Evolutionary conservation across 64 coral and sea anemone genomes (phyloP).

Genomic region (Pocillopora damicornis): DNA sequence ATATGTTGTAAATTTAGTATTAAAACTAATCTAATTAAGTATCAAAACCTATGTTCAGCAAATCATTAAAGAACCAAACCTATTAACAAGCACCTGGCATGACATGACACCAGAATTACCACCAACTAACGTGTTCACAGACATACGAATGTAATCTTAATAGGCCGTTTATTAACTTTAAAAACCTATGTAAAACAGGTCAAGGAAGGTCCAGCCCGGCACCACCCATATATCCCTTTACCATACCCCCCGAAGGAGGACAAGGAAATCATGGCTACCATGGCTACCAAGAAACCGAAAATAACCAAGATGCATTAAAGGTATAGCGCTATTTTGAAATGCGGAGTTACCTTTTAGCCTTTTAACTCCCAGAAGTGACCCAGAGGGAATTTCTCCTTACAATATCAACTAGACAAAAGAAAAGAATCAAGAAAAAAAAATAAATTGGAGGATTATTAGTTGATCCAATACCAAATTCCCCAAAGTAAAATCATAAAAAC

Average conservation of each 20-base stretch:
- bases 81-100: too few relatives aligned
- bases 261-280: constrained; percentile 47
- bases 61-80: too few relatives aligned
- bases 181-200: not conserved
- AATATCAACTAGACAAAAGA: too few relatives aligned
- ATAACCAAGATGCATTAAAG: not conserved
- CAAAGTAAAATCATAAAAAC: too few relatives aligned
- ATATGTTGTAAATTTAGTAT: too few relatives aligned
- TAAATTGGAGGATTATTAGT: too few relatives aligned
- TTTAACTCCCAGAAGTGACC: not conserved
- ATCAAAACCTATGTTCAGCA: too few relatives aligned
- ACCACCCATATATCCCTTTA: constrained; percentile 64
- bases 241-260: constrained; percentile 60
- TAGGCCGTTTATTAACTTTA: not conserved
- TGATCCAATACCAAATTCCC: too few relatives aligned
- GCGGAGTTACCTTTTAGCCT: not conserved
- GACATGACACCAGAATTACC: too few relatives aligned
- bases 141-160: not conserved
- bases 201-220: constrained; percentile 20
- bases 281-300: constrained; percentile 3
- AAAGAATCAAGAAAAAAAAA: too few relatives aligned
- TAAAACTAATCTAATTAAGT: too few relatives aligned
- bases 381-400: too few relatives aligned
- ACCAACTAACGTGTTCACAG: not conserved
- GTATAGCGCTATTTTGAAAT: not conserved